Evolutionary conservation across 2,888 invertebrate species (phyloP), one percentile per base, ranked within the genome.

Genomic region (Drosophila siamana): DNA sequence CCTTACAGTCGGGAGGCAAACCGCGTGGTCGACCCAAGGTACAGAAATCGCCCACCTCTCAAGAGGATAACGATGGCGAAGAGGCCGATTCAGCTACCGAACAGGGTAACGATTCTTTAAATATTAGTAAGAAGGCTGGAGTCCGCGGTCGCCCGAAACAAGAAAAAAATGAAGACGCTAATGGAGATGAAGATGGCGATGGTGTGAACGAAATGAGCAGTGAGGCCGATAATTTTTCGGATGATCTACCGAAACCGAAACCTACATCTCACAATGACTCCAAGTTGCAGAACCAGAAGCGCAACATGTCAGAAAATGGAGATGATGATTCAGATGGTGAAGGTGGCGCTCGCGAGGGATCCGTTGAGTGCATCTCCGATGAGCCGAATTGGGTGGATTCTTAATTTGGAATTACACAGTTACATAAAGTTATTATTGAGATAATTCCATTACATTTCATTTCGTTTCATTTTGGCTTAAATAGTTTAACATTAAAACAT

Each of bases 101-200:
- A 19, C 1, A 38, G 4, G 54, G 8, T 4, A 44, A 61, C 0
- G 74, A 63, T 5, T 28, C 28, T 30, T 64, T 50, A 7, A 62
- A 52, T 13, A 26, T 15, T 6, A 22, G 47, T 33, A 80, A 86
- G 26, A 86, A 83, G 38, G 72, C 74, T 16, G 82, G 83, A 36
- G 73, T 60, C 1, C 75, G 61, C 4, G 77, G 74, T 1, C 64
- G 71, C 0, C 33, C 78, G 1, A 84, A 84, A 48, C 19, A 33
- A 50, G 6, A 22, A 46, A 50, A 15, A 54, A 60, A 15, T 46
- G 47, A 24, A 26, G 19, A 30, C 36, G 60, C 46, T 24, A 54
- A 73, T 16, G 69, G 6, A 1, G 74, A 43, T 8, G 76, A 55
- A 4, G 70, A 55, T n/a, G 57, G 62, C 7, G 74, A 41, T 5